Percentiles rank a stretch among this genome's conserved stretches.
phyloP scores from a whole-genome alignment of 2,888 invertebrate genomes.

The Cancer borealis region DNA sequence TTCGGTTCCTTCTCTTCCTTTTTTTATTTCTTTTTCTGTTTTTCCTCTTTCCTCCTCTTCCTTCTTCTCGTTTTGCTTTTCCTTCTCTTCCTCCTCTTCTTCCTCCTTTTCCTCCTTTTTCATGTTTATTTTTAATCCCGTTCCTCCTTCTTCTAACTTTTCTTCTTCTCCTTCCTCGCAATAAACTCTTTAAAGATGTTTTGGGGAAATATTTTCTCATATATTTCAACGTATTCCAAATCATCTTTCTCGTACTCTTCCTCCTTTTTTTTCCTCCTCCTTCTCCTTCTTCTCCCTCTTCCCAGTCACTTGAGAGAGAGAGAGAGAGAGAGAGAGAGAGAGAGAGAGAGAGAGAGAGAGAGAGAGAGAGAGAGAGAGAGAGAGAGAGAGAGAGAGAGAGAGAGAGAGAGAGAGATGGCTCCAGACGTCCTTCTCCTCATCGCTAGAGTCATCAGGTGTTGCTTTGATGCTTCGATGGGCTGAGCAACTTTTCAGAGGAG shows the following conservation, averaged over 20 bases:
- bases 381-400: neutral
- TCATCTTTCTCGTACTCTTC: neutral
- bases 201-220: neutral
- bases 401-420: neutral
- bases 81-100: neutral
- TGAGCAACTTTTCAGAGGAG: neutral
- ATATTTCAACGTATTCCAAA: neutral
- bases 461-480: neutral
- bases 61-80: neutral
- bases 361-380: neutral
- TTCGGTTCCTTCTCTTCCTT: no score
- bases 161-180: neutral
- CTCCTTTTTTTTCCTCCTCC: neutral
- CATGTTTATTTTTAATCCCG: neutral
- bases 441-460: neutral
- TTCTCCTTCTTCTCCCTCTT: no score
- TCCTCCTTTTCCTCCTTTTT: neutral
- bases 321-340: no score
- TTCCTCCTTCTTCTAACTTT: no score
- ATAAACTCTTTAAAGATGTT: neutral
- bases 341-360: no score
- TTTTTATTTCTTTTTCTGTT: no score
- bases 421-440: constrained; percentile 20
- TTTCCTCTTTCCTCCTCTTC: no score
- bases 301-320: no score